Base-by-base conservation (phyloP, 2,113 vertebrate species). In the Pollachius pollachius region DNA sequence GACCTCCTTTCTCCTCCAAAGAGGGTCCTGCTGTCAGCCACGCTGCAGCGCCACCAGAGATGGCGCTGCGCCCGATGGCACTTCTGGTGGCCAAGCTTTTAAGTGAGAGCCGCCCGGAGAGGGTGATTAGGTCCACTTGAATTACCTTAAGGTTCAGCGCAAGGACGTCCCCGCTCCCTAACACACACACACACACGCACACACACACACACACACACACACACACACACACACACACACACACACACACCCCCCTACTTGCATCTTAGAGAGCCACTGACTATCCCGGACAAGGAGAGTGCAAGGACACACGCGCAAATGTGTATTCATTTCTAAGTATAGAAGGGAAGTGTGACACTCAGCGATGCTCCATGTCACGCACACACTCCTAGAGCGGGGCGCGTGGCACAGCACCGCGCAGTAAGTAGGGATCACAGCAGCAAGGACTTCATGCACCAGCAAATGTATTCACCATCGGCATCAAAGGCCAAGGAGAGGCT, bases 401-500 rank as follows among this genome's bases (percentile, higher is more conserved):
- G 4, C 59, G 11, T 48, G 23, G 23, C 23, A 23, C 23, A 23
- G 23, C 30, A 34, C 41, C 12, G 41, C 41, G 11, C 41, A 12
- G 41, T 13, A 48, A 48, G 41, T 9, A 48, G 41, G 41, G 41
- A 48, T 48, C 41, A 48, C 41, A 48, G 41, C 12, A 48, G 60
- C 19, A 62, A 62, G 60, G 21, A 15, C 19, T 25, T 62, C 19
- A 48, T 13, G 12, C 41, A 48, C 41, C 8, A 12, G 13, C 19
- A 57, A 57, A 9, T 57, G 5, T 16, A 57, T 18, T 75, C 69
- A 56, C 18, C 12, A 12, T 30, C 66, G 41, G 30, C 37, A 57
- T 21, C 37, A 59, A 21, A 62, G 69, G 66, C 70, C 66, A 70
- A 73, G 69, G 61, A 16, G 48, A 34, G 54, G 62, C 61, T 21